Evolutionary conservation across 1,140 invertebrate species (phyloP), one percentile per base, ranked within the genome.

Genomic region (Drosophila azteca): DNA sequence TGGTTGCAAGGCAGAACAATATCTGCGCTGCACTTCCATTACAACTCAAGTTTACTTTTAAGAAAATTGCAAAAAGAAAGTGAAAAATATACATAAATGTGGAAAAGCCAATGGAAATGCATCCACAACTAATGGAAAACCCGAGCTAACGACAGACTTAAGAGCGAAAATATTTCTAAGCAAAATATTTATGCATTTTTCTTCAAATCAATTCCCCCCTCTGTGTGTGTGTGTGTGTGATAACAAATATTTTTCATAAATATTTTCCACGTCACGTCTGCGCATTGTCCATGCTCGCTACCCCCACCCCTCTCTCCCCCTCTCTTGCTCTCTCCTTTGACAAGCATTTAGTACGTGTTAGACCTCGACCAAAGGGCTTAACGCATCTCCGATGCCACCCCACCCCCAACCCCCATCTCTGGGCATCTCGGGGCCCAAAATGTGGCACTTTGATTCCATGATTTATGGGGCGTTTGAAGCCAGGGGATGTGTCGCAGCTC

Each of bases 381-480:
- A 68, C 66, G 66, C 66, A 68, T 49, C 35, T 50, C 24, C 5
- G 5, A 9, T n/a, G n/a, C n/a, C 31, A 9, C 3, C 31, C 2
- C 31, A 0, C 0, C 8, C 26, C 43, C 63, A 22, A 0, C 46
- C 39, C 11, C 9, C 9, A 35, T 35, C 35, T 39, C 35, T 13
- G 35, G 11, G 35, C 35, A 31, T 31, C 29, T 31, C 29, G 50
- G 65, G 73, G 72, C 17, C 17, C 68, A 73, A 78, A 68, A 68
- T 73, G 79, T 79, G 79, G 69, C 79, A 83, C 81, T 82, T 82
- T 82, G 79, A 82, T 83, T 83, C 79, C 79, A 83, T 82, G 79
- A 82, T 82, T 82, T 82, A 82, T 82, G 79, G 75, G 63, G 11
- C 35, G 35, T 50, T 66, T 72, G 52, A 54, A 54, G 60, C 22